phyloP scores from a whole-genome alignment of 2,888 invertebrate species.

The Dryobotodes eremita region DNA sequence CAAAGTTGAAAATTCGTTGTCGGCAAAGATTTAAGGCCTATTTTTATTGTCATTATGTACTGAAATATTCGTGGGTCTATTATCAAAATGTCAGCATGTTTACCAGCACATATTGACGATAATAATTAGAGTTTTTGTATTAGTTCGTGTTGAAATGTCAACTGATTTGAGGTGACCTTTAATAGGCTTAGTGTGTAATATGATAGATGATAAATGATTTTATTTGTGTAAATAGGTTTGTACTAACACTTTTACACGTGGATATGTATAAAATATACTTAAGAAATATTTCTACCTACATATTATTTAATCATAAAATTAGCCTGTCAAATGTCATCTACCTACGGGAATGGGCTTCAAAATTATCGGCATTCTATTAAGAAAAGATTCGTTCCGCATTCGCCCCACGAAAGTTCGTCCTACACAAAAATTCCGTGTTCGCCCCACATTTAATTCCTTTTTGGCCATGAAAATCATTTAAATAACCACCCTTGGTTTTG shows the following conservation, averaged over 20 bases:
- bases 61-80: constrained; percentile 54
- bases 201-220: too few species aligned
- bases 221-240: too few species aligned
- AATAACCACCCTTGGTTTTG: background rate
- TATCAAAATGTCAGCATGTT: constrained; percentile 58
- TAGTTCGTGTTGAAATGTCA: background rate
- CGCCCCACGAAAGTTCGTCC: background rate
- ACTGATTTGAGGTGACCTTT: background rate
- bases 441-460: too few species aligned
- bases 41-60: constrained; percentile 43
- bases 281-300: background rate
- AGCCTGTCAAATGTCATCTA: background rate
- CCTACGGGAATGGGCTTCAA: background rate
- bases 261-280: too few species aligned
- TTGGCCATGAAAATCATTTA: background rate
- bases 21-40: background rate
- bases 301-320: background rate
- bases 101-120: constrained; percentile 16
- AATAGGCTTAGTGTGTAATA: background rate
- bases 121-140: background rate
- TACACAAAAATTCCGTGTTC: background rate
- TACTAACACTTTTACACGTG: too few species aligned
- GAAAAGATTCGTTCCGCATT: background rate
- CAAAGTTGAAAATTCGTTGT: constrained; percentile 6
- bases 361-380: background rate